phyloP scores from a whole-genome alignment of 2,797 vertebrate genomes.

The Limosa lapponica region DNA sequence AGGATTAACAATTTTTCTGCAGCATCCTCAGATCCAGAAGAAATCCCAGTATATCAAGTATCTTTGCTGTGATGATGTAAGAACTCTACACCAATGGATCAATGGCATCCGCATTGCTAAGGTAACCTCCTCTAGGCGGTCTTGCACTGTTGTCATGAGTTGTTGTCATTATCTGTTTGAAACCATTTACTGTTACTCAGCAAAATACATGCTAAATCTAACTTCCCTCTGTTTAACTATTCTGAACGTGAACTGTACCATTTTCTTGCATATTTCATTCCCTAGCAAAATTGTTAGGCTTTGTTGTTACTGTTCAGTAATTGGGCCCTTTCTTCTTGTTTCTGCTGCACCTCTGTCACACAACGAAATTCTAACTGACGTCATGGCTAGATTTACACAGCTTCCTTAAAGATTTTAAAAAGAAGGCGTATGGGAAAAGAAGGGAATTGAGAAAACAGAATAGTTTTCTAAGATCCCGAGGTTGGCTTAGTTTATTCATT shows the following conservation, averaged over 20 bases:
- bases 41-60: conserved; percentile 99
- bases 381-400: not conserved
- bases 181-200: not conserved
- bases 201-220: not conserved
- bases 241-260: not conserved
- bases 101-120: conserved; percentile 97
- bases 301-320: not conserved
- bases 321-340: not conserved
- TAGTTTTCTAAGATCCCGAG: not conserved
- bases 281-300: not conserved
- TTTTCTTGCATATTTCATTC: not conserved
- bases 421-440: not conserved
- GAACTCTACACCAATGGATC: conserved; percentile 97
- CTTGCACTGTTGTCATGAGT: not conserved
- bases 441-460: not conserved
- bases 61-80: conserved; percentile 94
- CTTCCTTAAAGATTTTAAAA: not conserved
- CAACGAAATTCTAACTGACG: not conserved
- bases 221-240: not conserved
- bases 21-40: conserved; percentile 99
- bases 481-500: not conserved
- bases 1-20: not conserved
- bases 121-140: conserved; percentile 72
- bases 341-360: not conserved
- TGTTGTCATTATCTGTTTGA: not conserved